Percentiles rank a stretch among this genome's conserved stretches.
phyloP scores from a whole-genome alignment of 2,113 vertebrate genomes.

The Henicopernis longicauda region DNA sequence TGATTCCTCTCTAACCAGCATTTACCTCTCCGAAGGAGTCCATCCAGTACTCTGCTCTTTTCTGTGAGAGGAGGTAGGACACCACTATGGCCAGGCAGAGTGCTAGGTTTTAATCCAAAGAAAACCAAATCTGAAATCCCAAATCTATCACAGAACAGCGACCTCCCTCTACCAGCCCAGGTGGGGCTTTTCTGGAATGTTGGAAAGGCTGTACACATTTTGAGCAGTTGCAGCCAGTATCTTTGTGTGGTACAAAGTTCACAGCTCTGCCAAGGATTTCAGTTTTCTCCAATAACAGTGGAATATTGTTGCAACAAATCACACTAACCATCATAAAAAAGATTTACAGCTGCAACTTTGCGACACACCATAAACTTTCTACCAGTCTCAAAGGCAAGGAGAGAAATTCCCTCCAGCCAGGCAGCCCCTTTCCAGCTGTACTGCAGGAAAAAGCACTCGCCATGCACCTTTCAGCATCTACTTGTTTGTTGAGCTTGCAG shows the following conservation, averaged over 20 bases:
- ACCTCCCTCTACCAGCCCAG: background rate
- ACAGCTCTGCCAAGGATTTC: background rate
- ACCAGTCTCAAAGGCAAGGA: background rate
- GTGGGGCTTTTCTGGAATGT: background rate
- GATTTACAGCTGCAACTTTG: background rate
- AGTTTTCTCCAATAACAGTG: background rate
- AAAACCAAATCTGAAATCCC: background rate
- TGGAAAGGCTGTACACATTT: background rate
- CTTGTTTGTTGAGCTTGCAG: background rate
- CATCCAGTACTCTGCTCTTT: background rate
- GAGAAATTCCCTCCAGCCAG: background rate
- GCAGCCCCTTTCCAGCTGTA: background rate
- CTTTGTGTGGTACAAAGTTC: background rate
- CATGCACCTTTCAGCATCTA: background rate
- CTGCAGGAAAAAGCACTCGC: background rate
- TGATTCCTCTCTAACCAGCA: background rate
- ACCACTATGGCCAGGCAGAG: background rate
- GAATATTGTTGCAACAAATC: background rate
- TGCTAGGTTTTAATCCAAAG: background rate
- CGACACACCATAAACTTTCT: background rate
- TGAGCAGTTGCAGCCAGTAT: background rate
- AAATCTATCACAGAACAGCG: background rate
- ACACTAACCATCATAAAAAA: background rate
- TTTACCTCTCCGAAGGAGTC: background rate
- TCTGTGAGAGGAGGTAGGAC: background rate